A percentile compares a stretch with the other conserved stretches of the same genome.
Evolutionary conservation across 2,888 invertebrate species (phyloP).

Genomic region (Zhuqinia jingwanae): DNA sequence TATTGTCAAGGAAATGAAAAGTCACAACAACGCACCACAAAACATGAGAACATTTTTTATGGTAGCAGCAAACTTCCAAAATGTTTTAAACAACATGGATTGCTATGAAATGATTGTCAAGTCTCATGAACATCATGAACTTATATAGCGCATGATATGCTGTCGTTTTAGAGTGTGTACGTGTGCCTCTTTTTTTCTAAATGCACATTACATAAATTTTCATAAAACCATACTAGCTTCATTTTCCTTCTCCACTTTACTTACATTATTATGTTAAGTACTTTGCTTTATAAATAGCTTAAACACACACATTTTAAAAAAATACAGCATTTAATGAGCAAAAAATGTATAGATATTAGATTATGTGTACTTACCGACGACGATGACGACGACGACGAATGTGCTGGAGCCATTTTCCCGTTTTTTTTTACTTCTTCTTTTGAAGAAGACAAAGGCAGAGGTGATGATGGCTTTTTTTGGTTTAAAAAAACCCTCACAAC

Average conservation of each 20-base stretch:
- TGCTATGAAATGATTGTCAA: too few species aligned
- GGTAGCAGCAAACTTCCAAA: not conserved
- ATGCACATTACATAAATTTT: constrained; percentile 22
- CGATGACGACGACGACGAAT: constrained; percentile 19
- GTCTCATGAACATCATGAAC: too few species aligned
- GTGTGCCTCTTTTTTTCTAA: too few species aligned
- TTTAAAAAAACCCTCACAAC: constrained; percentile 5
- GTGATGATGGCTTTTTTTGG: not conserved
- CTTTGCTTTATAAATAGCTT: too few species aligned
- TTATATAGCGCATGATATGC: not conserved
- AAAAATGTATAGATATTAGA: too few species aligned
- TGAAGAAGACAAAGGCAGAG: not conserved
- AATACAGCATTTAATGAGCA: too few species aligned
- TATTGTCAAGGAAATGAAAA: constrained; percentile 31
- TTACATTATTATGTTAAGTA: too few species aligned
- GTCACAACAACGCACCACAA: constrained; percentile 51
- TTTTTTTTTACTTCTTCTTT: constrained; percentile 21
- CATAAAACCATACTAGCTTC: too few species aligned
- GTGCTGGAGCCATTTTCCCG: constrained; percentile 59
- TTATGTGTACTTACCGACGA: constrained; percentile 57
- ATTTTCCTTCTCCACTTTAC: constrained; percentile 2
- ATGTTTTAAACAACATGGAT: constrained; percentile 1
- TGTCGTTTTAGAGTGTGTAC: too few species aligned
- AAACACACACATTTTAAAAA: too few species aligned
- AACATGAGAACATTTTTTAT: not conserved